Evolutionary conservation across 2,888 invertebrate genomes (phyloP), one percentile per base, ranked within the genome.

Genomic region (Adelphocoris suturalis): DNA sequence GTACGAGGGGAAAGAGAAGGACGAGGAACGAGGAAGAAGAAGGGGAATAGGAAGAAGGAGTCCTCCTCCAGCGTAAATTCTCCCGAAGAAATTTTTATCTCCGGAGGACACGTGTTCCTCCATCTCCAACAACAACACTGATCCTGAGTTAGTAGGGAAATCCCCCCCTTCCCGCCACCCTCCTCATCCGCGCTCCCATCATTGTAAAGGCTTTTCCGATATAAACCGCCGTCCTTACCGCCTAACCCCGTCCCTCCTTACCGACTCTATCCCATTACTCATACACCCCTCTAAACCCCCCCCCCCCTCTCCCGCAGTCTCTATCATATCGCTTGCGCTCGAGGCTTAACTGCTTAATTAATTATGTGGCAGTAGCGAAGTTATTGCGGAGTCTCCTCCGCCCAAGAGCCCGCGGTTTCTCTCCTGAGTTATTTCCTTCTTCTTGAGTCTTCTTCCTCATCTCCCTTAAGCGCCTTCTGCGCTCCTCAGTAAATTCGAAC

Each of bases 281-380:
- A 82, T 52, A 82, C 52, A 48, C 82, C 55, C 78, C 14, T 14
- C 80, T 47, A 19, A 48, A 27, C 82, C 82, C 12, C 28, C 23
- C 23, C 52, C 82, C 12, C 28, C n/a, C 37, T 80, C 46, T 7
- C 48, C 85, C 57, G 14, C 61, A 46, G 37, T 16, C 81, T 28
- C 76, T 46, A 46, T 76, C 46, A 28, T 37, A 46, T 86, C 86
- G 55, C 68, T 57, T 80, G 78, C 78, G 78, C 55, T 27, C 68
- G 78, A 81, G 89, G 89, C 89, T 89, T 81, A 89, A 89, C 89
- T 81, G 61, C 81, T 89, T 89, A 89, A 89, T 89, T 89, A 89
- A 89, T 89, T 89, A 81, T 81, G 81, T 89, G 89, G 75, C 47
- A 52, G 85, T 27, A 37, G 81, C 88, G 47, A 89, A 89, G 89